phyloP scores from a whole-genome alignment of 2,888 invertebrate species.

The Ectropis crepuscularia region DNA sequence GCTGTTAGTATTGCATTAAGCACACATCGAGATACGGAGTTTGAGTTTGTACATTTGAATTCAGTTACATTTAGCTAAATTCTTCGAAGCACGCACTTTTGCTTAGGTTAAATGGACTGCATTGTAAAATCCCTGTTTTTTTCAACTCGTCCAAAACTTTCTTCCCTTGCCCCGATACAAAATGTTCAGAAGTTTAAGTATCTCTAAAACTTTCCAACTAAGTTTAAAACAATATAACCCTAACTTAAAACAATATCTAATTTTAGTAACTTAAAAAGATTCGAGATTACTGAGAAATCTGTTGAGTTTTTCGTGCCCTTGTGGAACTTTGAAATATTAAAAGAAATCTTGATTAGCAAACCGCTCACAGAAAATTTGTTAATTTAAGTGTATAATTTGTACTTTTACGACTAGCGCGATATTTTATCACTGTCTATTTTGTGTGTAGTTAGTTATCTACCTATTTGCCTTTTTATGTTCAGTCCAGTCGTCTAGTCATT shows the following conservation, averaged over 20 bases:
- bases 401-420: too few relatives aligned
- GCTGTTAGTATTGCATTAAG: conserved; percentile 26
- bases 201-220: conserved; percentile 38
- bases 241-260: conserved; percentile 42
- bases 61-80: conserved; percentile 14
- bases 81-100: conserved; percentile 26
- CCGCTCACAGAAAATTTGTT: conserved; percentile 7
- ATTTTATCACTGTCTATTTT: too few relatives aligned
- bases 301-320: conserved; percentile 19
- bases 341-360: conserved; percentile 22
- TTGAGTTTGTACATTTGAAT: conserved; percentile 14
- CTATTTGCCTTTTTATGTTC: too few relatives aligned
- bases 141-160: conserved; percentile 35
- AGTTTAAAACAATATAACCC: conserved; percentile 45
- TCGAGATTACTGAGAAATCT: conserved; percentile 33
- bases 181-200: conserved; percentile 37
- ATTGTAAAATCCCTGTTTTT: conserved; percentile 32
- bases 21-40: conserved; percentile 16
- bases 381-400: background rate
- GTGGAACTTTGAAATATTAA: conserved; percentile 13
- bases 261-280: conserved; percentile 34
- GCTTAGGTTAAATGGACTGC: conserved; percentile 22
- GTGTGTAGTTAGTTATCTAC: too few relatives aligned
- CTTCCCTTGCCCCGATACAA: conserved; percentile 33
- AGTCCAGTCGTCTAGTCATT: too few relatives aligned